Evolutionary conservation across 2,888 invertebrate genomes (phyloP).

Genomic region (Cheilosia vernalis): DNA sequence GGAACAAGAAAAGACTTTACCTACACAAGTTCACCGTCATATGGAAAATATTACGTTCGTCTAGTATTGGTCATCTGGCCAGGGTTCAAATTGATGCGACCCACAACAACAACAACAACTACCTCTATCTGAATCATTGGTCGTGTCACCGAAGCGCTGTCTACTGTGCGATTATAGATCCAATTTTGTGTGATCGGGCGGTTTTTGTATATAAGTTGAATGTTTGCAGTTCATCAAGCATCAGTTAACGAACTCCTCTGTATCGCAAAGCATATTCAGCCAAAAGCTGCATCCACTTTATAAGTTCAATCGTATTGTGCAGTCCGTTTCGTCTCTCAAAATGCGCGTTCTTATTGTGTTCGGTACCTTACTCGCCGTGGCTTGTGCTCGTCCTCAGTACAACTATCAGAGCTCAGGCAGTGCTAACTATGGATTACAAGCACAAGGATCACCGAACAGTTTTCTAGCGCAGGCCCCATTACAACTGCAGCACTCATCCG

Average conservation of each 20-base stretch:
- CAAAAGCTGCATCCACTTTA: slow-evolving; percentile 45
- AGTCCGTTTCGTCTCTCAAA: slow-evolving; percentile 44
- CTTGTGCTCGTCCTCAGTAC: slow-evolving; percentile 80
- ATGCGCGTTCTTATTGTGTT: slow-evolving; percentile 77
- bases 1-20: slow-evolving; percentile 2
- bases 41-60: slow-evolving; percentile 7
- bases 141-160: slow-evolving; percentile 45
- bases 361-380: slow-evolving; percentile 76
- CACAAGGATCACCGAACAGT: slow-evolving; percentile 35
- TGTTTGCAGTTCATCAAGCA: slow-evolving; percentile 66
- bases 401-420: slow-evolving; percentile 77
- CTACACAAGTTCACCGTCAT: slow-evolving; percentile 30
- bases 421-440: slow-evolving; percentile 64
- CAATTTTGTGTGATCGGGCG: slow-evolving; percentile 41
- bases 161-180: slow-evolving; percentile 46
- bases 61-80: slow-evolving; percentile 13
- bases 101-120: slow-evolving; percentile 44
- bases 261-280: slow-evolving; percentile 62
- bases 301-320: slow-evolving; percentile 1
- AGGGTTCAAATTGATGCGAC: slow-evolving; percentile 50
- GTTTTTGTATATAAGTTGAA: slow-evolving; percentile 73
- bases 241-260: slow-evolving; percentile 73
- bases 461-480: not conserved
- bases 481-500: slow-evolving; percentile 2
- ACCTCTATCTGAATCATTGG: slow-evolving; percentile 56